Evolutionary conservation across 2,113 vertebrate species (phyloP), one percentile per base, ranked within the genome.

Genomic region (Lophius piscatorius): DNA sequence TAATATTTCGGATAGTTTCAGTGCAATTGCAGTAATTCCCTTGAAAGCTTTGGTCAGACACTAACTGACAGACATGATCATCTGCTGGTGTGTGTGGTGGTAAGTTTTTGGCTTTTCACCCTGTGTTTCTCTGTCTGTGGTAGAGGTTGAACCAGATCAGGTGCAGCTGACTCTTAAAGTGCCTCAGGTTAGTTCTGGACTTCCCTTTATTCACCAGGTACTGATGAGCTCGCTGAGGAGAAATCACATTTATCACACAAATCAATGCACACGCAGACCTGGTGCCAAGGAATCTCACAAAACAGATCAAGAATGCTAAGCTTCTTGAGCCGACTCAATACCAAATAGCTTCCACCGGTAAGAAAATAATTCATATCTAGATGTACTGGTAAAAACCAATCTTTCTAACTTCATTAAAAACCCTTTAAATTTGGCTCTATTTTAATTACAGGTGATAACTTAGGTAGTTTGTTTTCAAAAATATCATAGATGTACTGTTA

Each of bases 111-210:
- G 57, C 6, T n/a, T 47, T 90, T 70, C 83, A 96, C 93, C 91
- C 90, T 18, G 76, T 55, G 70, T 81, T 89, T 55, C 40, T 81
- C 71, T 92, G 87, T 42, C 94, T 83, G 86, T 86, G 78, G 63
- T 94, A 95, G 9, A 96, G 90, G 11, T 91, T 82, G 78, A 96
- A 95, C 94, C 93, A 95, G 80, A 96, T 93, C 75, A 83, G 52
- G 59, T 87, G 90, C n/a, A 96, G 92, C 55, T 95, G 93, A 22
- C 20, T 62, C 74, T 92, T 94, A 73, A 96, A 96, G 50, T 77
- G 49, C 1, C 58, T 82, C 41, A 78, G 49, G 34, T 87, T 74
- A 3, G 87, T 70, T n/a, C 64, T 87, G 29, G 91, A 85, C 35
- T 86, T 49, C 0, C 82, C 87, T 87, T 94, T 95, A 47, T 68